A percentile compares a stretch with the other conserved stretches of the same genome.
Evolutionary conservation across 2,797 vertebrate genomes (phyloP).

Genomic region (Periparus ater): DNA sequence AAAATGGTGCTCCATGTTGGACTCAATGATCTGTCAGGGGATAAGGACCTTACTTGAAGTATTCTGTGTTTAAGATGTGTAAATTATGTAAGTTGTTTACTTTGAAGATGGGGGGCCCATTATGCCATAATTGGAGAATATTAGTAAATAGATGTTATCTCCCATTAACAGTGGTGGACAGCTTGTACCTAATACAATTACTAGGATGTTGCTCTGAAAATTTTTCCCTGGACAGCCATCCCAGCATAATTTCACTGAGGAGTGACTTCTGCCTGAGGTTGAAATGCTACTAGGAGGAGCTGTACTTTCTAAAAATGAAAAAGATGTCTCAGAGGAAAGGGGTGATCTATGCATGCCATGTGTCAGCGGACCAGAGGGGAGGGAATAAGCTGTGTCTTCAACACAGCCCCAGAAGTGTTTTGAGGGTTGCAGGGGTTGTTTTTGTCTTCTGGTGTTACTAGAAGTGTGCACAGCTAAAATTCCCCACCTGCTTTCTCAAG

Average conservation of each 20-base stretch:
- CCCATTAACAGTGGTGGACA: neutral
- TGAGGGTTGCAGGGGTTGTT: neutral
- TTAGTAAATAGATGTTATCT: neutral
- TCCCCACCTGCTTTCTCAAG: neutral
- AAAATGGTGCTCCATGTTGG: neutral
- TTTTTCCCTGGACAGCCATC: neutral
- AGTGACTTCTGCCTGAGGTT: neutral
- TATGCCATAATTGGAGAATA: neutral
- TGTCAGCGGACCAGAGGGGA: neutral
- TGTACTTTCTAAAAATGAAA: neutral
- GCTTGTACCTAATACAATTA: neutral
- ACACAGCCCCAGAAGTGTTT: neutral
- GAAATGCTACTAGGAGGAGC: neutral
- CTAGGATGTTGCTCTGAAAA: neutral
- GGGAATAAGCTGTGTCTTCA: neutral
- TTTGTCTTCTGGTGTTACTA: neutral
- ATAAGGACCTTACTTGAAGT: neutral
- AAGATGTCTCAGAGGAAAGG: neutral
- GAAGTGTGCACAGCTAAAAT: neutral
- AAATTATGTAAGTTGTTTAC: neutral
- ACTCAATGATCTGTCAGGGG: fast-evolving
- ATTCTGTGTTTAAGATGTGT: neutral
- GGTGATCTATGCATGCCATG: fast-evolving
- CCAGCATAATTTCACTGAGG: neutral
- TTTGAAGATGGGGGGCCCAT: neutral